These are phyloP conservation scores for Eurystomus glaucurus DNA, from an alignment of 2,797 vertebrate genomes.

Conservation along the genomic window DNA sequence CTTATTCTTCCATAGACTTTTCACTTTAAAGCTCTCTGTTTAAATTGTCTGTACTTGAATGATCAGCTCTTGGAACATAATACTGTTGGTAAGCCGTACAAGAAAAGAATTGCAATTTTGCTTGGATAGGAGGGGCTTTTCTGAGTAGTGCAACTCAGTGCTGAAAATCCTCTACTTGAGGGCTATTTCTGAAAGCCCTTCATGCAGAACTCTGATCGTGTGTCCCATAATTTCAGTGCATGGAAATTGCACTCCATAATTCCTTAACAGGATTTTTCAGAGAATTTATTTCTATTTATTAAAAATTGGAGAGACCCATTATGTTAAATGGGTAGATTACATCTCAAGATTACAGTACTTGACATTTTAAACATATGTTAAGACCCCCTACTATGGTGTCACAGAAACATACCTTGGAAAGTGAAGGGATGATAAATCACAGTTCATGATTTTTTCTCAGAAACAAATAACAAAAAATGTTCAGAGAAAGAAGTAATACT, in stretches of 20 bases:
- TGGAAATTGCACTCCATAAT: neutral
- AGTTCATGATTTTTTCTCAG: neutral
- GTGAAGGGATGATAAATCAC: neutral
- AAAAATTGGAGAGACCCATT: neutral
- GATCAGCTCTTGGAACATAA: neutral
- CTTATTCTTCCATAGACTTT: slow-evolving; percentile 2
- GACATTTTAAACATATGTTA: neutral
- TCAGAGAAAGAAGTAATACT: neutral
- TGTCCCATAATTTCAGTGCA: neutral
- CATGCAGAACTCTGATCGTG: neutral
- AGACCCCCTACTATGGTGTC: neutral
- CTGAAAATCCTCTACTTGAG: neutral
- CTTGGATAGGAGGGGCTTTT: neutral
- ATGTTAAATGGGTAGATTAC: neutral
- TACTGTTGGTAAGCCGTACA: neutral
- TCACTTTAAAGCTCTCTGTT: slow-evolving; percentile 19
- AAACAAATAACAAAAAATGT: neutral
- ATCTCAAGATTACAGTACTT: neutral
- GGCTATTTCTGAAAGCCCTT: neutral
- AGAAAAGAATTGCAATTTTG: slow-evolving; percentile 4
- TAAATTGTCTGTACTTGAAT: slow-evolving; percentile 34
- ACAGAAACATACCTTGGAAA: neutral
- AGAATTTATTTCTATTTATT: neutral
- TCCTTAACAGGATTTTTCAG: neutral
- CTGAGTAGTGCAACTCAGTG: neutral